Conservation (phyloP, 2,797 vertebrate species). For the Lacerta bilineata region DNA sequence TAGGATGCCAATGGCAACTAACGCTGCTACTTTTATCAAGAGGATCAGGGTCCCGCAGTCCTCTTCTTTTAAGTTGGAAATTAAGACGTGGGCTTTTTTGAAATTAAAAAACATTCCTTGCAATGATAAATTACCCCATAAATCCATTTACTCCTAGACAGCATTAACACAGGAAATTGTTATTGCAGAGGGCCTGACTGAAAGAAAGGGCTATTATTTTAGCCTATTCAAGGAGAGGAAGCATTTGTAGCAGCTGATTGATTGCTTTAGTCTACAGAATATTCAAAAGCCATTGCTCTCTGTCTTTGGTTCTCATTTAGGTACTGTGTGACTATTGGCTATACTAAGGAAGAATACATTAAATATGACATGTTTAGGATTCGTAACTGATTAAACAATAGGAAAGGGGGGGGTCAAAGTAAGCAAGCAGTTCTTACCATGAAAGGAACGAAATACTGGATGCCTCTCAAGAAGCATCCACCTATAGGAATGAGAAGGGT, state of each 20-base stretch:
- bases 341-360: not conserved
- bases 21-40: not conserved
- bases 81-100: not conserved
- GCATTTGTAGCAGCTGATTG: slow-evolving; percentile 32
- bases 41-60: no score
- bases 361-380: not conserved
- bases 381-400: not conserved
- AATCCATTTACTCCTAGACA: slow-evolving; percentile 34
- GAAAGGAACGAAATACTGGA: not conserved
- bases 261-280: slow-evolving; percentile 30
- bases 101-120: slow-evolving; percentile 6
- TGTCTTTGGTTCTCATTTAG: slow-evolving; percentile 20
- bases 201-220: slow-evolving; percentile 49
- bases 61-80: not conserved
- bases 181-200: slow-evolving; percentile 26
- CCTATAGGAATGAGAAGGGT: not conserved
- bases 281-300: slow-evolving; percentile 4
- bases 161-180: slow-evolving; percentile 43
- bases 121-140: accelerated
- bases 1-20: not conserved
- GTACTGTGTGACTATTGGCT: not conserved
- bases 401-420: no score
- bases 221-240: slow-evolving; percentile 57
- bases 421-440: not conserved
- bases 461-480: not conserved